A percentile compares a stretch with the other conserved stretches of the same genome.
phyloP scores from a whole-genome alignment of 2,113 vertebrate genomes.

The Puntigrus tetrazona region DNA sequence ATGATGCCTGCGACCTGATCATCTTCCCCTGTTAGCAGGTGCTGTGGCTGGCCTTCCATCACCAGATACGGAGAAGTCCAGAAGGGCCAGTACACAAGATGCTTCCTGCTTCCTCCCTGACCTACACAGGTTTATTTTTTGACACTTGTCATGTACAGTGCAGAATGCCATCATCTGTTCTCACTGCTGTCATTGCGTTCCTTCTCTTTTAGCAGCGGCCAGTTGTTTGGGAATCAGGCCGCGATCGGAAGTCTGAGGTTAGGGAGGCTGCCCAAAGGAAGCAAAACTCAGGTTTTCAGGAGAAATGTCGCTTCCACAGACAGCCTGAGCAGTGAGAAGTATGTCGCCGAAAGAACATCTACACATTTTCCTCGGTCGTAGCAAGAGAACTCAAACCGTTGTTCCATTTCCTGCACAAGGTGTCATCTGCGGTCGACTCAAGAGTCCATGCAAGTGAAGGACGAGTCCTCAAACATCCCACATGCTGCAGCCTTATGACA shows the following conservation, averaged over 20 bases:
- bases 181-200: not conserved
- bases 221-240: constrained; percentile 1
- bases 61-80: constrained; percentile 17
- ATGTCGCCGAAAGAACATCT: not conserved
- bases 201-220: constrained; percentile 20
- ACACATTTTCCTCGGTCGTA: not conserved
- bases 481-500: not conserved
- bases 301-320: constrained; percentile 17
- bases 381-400: too few species aligned
- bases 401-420: not conserved
- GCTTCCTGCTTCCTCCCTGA: constrained; percentile 27
- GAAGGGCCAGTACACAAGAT: constrained; percentile 21
- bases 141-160: not conserved
- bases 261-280: not conserved
- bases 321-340: constrained; percentile 30
- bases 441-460: constrained; percentile 8
- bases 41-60: constrained; percentile 1
- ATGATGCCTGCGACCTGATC: not conserved
- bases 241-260: constrained; percentile 1
- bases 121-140: constrained; percentile 22
- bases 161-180: not conserved
- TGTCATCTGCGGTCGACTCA: not conserved
- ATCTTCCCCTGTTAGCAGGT: not conserved
- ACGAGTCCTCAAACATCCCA: not conserved
- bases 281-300: not conserved